A percentile compares a stretch with the other conserved stretches of the same genome.
Conservation (phyloP, 2,888 invertebrate genomes). For the Plagodis dolabraria region DNA sequence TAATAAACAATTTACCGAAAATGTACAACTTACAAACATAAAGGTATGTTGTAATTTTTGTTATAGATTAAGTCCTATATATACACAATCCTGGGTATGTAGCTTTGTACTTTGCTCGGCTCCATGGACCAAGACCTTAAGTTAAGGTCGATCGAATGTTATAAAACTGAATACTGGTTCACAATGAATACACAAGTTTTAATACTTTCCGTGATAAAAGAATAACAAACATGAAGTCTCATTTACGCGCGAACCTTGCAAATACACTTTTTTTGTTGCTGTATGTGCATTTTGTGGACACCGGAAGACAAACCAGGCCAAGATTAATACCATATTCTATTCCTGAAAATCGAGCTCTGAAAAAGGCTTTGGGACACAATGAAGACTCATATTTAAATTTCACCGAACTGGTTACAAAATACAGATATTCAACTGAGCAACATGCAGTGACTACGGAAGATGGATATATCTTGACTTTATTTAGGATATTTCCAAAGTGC, state of each 20-base stretch:
- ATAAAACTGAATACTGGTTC: slow-evolving; percentile 66
- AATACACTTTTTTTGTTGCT: slow-evolving; percentile 41
- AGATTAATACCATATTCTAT: slow-evolving; percentile 55
- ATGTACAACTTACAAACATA: slow-evolving; percentile 10
- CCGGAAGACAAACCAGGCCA: slow-evolving; percentile 23
- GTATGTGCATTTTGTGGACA: slow-evolving; percentile 35
- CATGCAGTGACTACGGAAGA: slow-evolving; percentile 62
- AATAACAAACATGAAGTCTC: slow-evolving; percentile 47
- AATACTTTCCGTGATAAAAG: slow-evolving; percentile 54
- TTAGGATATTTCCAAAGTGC: slow-evolving; percentile 59
- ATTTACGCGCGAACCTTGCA: slow-evolving; percentile 33
- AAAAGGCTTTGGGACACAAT: slow-evolving; percentile 59
- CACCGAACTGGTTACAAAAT: slow-evolving; percentile 61
- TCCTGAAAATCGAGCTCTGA: slow-evolving; percentile 58
- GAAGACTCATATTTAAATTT: slow-evolving; percentile 72
- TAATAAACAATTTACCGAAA: neutral
- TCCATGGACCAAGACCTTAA: slow-evolving; percentile 57
- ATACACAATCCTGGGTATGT: slow-evolving; percentile 23
- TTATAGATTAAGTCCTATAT: neutral
- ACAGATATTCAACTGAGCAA: slow-evolving; percentile 56
- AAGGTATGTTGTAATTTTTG: slow-evolving; percentile 5
- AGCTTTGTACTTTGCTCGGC: slow-evolving; percentile 31
- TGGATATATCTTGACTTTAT: slow-evolving; percentile 63
- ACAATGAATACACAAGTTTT: slow-evolving; percentile 58
- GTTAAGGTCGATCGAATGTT: slow-evolving; percentile 70